Evolutionary conservation across 2,113 vertebrate species (phyloP).

Genomic region (Glaucomys volans): DNA sequence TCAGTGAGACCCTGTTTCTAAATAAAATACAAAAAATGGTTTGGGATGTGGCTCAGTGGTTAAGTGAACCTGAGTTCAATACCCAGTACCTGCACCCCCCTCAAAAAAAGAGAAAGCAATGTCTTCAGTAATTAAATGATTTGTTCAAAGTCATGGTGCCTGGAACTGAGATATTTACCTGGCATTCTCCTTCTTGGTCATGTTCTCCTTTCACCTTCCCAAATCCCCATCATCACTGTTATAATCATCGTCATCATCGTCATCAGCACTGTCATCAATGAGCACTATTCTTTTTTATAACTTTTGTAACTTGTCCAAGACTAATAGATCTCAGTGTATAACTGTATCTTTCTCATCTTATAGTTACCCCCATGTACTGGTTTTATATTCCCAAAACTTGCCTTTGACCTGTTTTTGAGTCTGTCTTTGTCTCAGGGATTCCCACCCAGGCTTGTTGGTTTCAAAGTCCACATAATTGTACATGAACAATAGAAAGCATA

Average conservation of each 20-base stretch:
- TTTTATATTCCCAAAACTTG: background rate
- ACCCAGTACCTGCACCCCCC: too few relatives aligned
- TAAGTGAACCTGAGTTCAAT: too few relatives aligned
- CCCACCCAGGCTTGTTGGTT: background rate
- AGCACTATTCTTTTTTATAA: slow-evolving; percentile 2
- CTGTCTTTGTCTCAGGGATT: background rate
- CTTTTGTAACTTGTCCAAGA: slow-evolving; percentile 24
- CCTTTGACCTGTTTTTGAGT: background rate
- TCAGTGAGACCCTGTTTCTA: too few relatives aligned
- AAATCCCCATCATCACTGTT: background rate
- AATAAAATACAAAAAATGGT: too few relatives aligned
- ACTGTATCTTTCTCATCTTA: background rate
- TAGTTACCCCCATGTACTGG: background rate
- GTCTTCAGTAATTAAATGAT: slow-evolving; percentile 49
- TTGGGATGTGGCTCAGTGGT: too few relatives aligned
- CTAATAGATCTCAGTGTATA: background rate
- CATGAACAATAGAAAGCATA: background rate
- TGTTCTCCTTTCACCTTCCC: background rate
- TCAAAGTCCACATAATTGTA: background rate
- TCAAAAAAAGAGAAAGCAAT: background rate
- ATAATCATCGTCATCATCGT: background rate
- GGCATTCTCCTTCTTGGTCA: background rate
- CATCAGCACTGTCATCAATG: background rate
- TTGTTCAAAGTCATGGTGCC: background rate
- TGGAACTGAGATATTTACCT: background rate